Evolutionary conservation across 1,140 invertebrate species (phyloP).

Genomic region (Rhyzopertha dominica): DNA sequence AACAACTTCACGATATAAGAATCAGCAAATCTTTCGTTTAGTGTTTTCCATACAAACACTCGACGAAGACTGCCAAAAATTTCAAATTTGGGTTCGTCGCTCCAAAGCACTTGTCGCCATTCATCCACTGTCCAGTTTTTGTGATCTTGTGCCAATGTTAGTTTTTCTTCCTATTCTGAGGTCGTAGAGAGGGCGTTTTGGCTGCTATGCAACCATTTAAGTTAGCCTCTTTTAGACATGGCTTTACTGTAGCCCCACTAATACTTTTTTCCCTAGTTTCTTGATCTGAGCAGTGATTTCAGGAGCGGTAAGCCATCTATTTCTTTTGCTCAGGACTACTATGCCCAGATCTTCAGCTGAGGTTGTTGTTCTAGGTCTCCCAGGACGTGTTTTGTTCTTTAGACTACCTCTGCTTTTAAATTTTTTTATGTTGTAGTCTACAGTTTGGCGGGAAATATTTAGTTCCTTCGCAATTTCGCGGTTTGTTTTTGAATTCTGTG

Average conservation of each 20-base stretch:
- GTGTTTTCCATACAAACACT: too few relatives aligned
- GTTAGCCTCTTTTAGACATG: neutral
- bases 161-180: too few relatives aligned
- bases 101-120: too few relatives aligned
- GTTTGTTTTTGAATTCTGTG: too few relatives aligned
- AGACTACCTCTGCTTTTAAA: neutral
- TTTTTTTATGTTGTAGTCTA: neutral
- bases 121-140: too few relatives aligned
- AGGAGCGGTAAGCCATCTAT: slow-evolving; percentile 9
- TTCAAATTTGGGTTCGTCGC: too few relatives aligned
- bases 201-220: neutral
- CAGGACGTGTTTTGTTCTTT: slow-evolving; percentile 3
- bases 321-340: slow-evolving; percentile 5
- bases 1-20: too few relatives aligned
- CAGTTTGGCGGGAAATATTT: neutral
- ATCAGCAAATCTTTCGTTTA: too few relatives aligned
- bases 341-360: slow-evolving; percentile 1
- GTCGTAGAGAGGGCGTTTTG: too few relatives aligned
- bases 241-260: neutral
- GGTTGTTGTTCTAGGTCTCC: slow-evolving; percentile 6
- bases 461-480: slow-evolving; percentile 3
- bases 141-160: too few relatives aligned
- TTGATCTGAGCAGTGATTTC: slow-evolving; percentile 10
- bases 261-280: slow-evolving; percentile 2
- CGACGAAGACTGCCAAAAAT: too few relatives aligned